phyloP scores from a whole-genome alignment of 2,888 invertebrate species.

The Eurois occulta region DNA sequence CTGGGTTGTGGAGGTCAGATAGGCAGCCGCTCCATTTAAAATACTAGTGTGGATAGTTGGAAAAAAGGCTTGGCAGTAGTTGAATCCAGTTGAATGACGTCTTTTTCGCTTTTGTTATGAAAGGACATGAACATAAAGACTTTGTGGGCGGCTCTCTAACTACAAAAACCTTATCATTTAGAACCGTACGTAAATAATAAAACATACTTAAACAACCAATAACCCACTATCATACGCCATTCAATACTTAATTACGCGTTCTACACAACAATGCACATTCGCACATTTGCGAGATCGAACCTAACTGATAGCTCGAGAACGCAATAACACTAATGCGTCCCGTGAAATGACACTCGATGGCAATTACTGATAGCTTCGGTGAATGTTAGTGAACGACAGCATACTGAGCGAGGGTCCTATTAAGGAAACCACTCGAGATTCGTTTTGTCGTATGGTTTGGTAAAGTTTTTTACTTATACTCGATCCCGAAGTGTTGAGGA shows the following conservation, averaged over 20 bases:
- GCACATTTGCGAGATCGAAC: conserved; percentile 77
- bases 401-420: conserved; percentile 63
- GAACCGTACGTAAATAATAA: not conserved
- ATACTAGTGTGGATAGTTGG: too few species aligned
- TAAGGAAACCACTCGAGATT: conserved; percentile 12
- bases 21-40: too few species aligned
- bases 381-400: conserved; percentile 79
- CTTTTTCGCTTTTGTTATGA: not conserved
- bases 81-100: not conserved
- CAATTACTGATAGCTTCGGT: conserved; percentile 86
- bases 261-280: conserved; percentile 67
- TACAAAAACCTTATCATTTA: not conserved
- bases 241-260: conserved; percentile 51
- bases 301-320: conserved; percentile 77
- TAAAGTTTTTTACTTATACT: not conserved
- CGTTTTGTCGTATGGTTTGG: not conserved
- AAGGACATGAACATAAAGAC: not conserved
- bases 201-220: conserved; percentile 15
- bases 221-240: conserved; percentile 5
- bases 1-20: too few species aligned
- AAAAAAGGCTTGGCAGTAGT: too few species aligned
- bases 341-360: conserved; percentile 89
- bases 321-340: conserved; percentile 88
- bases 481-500: not conserved
- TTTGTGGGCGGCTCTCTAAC: not conserved